Evolutionary conservation across 2,113 vertebrate species (phyloP), one percentile per base, ranked within the genome.

Genomic region (Accipiter virgatus): DNA sequence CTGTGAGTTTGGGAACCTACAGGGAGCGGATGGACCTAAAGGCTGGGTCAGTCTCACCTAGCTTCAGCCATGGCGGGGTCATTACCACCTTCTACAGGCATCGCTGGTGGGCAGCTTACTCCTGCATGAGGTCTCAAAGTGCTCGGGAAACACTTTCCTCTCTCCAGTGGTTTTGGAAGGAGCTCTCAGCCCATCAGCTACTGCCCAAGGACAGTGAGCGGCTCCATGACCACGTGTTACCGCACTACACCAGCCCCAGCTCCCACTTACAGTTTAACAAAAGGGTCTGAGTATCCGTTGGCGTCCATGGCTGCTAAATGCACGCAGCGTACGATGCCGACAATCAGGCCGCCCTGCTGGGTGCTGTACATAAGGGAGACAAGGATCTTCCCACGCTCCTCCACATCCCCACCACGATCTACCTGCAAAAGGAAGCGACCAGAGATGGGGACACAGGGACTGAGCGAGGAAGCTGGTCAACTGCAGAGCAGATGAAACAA

Each of bases 231-330:
- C 55, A 1, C 0, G 0, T 0, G 0, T 45, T 5, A 14, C 19
- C 2, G 0, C 11, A 4, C 10, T 3, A 3, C 2, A 18, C 13
- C 34, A 0, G 1, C 13, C 72, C 68, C 55, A 42, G 29, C 29
- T 25, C 17, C 1, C 38, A 98, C 99, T 97, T 97, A 99, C 99
- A 99, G 99, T 97, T 99, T 99, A 72, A 99, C 99, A 5, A 99
- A 99, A 2, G 99, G 99, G 78, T 99, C 99, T 0, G 99, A 99
- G 97, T 99, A 99, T 82, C 99, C 99, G 1, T 99, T 99, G 86
- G 99, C 99, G 0, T 99, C 99, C 99, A 99, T 99, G 83, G 99
- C 99, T 0, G 99, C 99, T 90, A 99, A 94, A 88, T 99, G 99
- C 95, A 99, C 99, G 0, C 99, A 99, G 93, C 99, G 99, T 22